These are phyloP conservation scores for Danio albolineatus DNA, from an alignment of 2,797 vertebrate species.

Conservation along the genomic window DNA sequence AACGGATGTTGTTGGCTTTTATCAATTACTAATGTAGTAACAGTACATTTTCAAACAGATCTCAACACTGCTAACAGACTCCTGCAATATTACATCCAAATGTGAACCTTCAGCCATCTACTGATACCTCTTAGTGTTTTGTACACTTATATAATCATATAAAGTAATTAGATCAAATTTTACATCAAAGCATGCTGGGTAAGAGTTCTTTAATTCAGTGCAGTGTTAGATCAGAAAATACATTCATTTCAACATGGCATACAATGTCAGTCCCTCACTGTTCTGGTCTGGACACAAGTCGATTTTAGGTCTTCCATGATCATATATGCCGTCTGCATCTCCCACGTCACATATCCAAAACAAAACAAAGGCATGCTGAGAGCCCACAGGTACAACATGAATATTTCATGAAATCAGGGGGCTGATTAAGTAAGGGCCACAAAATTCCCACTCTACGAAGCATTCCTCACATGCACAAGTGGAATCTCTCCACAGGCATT, in stretches of 20 bases:
- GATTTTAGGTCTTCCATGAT: slow-evolving; percentile 65
- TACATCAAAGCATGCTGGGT: neutral
- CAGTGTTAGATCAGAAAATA: slow-evolving; percentile 53
- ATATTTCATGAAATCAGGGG: slow-evolving; percentile 80
- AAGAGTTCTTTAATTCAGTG: slow-evolving; percentile 24
- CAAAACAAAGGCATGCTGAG: slow-evolving; percentile 62
- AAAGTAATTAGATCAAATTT: neutral
- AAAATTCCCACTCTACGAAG: slow-evolving; percentile 65
- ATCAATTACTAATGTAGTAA: neutral
- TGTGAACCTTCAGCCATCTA: neutral
- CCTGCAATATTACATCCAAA: neutral
- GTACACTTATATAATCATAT: neutral
- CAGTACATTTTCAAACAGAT: too few species aligned
- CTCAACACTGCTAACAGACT: neutral
- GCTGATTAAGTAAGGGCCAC: slow-evolving; percentile 70
- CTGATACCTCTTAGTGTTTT: neutral
- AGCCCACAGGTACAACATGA: slow-evolving; percentile 69
- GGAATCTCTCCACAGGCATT: slow-evolving; percentile 41
- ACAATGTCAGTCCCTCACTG: slow-evolving; percentile 32
- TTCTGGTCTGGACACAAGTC: slow-evolving; percentile 57
- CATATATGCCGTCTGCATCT: slow-evolving; percentile 56
- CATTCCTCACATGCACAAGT: slow-evolving; percentile 48
- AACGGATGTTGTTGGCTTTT: neutral
- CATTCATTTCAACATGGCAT: slow-evolving; percentile 7
- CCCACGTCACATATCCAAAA: slow-evolving; percentile 49